Evolutionary conservation across 2,113 vertebrate genomes (phyloP), one percentile per base, ranked within the genome.

Genomic region (Pseudolaguvia tuberculata): DNA sequence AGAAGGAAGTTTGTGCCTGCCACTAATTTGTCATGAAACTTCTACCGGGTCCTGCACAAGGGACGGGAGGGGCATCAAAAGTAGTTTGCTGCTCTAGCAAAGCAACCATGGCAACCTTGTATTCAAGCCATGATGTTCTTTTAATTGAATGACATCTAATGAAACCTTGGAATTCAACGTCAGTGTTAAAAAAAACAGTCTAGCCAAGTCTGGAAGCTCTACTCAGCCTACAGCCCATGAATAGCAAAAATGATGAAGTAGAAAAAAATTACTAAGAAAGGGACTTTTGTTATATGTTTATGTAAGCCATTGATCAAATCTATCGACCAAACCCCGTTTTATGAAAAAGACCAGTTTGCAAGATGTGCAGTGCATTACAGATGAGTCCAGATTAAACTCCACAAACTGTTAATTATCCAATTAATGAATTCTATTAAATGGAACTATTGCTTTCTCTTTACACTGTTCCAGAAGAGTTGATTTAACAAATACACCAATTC

Each of bases 71-170:
- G 83, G 83, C 87, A 89, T 88, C 88, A 67, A 67, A 81, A 82
- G 73, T 80, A 78, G 83, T 82, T 85, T 55, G 25, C 79, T 57
- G 79, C 69, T 81, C 75, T 82, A 72, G 17, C 78, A 66, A 73
- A 29, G 86, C 86, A 84, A 87, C 88, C 86, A 88, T 88, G 84
- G 88, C 86, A 89, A 91, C 89, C 31, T 47, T 68, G 81, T 86
- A 86, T 87, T 76, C 76, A 70, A 10, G 73, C 79, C 83, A 74
- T 88, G 89, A 90, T 88, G 86, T 83, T 85, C 85, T 86, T 90
- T 89, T 91, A 90, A 91, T 91, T 90, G 90, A 91, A 85, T 88
- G 89, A 86, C 88, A 88, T 87, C 85, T 86, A 89, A 91, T 88
- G 86, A 88, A 86, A 81, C 83, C 39, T 79, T 87, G 87, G 88